Evolutionary conservation across 2,888 invertebrate genomes (phyloP), one percentile per base, ranked within the genome.

Genomic region (Villa cingulata): DNA sequence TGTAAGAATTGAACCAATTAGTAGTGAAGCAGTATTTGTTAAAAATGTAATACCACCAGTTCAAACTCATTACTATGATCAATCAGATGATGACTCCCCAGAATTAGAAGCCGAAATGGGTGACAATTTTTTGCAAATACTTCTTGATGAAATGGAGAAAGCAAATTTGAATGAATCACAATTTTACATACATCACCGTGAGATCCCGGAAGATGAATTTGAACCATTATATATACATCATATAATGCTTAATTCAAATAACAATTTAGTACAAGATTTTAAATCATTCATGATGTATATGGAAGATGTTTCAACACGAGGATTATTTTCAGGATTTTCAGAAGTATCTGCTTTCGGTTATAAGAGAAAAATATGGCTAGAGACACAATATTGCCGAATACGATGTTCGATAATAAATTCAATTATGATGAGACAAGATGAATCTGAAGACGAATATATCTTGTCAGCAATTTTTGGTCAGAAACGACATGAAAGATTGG

Each of bases 381-480:
- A 68, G 48, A 54, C 59, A 2, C 67, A 68, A 41, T 68, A 64
- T 37, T 64, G 66, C 56, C 64, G 67, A 1, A 57, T 68, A 20
- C 63, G 67, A 5, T 68, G 67, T 45, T 66, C 67, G 0, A 59
- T 67, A 41, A 63, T 68, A 45, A 60, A 68, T 47, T 55, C 62
- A 39, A 61, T 68, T 27, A 61, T 60, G 0, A 62, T 59, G 0
- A 60, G 68, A 1, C 64, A 63, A 29, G 59, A 63, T 20, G 29
- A 56, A 1, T 53, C 57, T 3, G 66, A 68, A 4, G 66, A 68
- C 37, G 62, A 64, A 18, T 56, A 59, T 10, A 63, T 68, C 19
- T 55, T 66, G 3, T 60, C 62, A 14, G 56, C 60, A 49, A 58
- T 68, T 0, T 68, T 68, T 41, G 65, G 67, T 51, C 65, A 61